Evolutionary conservation across 2,888 invertebrate genomes (phyloP).

Genomic region (Mellilla xanthometata): DNA sequence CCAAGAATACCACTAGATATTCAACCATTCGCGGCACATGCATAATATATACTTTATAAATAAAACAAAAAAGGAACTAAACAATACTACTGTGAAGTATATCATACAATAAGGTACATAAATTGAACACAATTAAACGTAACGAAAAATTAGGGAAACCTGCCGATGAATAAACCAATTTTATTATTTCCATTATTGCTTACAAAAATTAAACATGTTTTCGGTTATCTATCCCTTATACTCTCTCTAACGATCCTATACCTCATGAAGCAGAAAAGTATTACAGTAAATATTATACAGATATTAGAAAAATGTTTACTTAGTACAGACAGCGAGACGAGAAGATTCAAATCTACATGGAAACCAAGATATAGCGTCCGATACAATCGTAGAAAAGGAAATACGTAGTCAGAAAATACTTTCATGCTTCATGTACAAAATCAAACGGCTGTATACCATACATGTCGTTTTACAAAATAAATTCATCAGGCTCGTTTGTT

Average conservation of each 20-base stretch:
- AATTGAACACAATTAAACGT: constrained; percentile 50
- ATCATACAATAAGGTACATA: constrained; percentile 54
- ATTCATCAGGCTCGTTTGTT: constrained; percentile 46
- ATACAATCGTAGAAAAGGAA: constrained; percentile 30
- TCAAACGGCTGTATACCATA: constrained; percentile 59
- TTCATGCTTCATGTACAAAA: constrained; percentile 76
- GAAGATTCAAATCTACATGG: constrained; percentile 72
- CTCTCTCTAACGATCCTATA: constrained; percentile 72
- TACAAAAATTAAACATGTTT: constrained; percentile 63
- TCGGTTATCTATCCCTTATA: constrained; percentile 73
- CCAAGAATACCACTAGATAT: constrained; percentile 23
- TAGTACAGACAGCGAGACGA: constrained; percentile 66
- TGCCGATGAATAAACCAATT: constrained; percentile 49
- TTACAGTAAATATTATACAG: constrained; percentile 63
- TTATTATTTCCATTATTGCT: constrained; percentile 41
- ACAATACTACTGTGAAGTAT: constrained; percentile 44
- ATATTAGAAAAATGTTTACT: constrained; percentile 65
- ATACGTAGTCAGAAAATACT: constrained; percentile 56
- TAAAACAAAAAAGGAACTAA: constrained; percentile 46
- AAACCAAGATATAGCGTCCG: constrained; percentile 53
- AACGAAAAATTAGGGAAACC: constrained; percentile 59
- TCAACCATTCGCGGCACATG: constrained; percentile 33
- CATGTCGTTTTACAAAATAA: constrained; percentile 60
- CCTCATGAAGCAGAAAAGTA: constrained; percentile 81
- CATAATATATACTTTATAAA: constrained; percentile 36